Base-by-base conservation (phyloP, 2,797 vertebrate species). In the Nannoperca obscura region DNA sequence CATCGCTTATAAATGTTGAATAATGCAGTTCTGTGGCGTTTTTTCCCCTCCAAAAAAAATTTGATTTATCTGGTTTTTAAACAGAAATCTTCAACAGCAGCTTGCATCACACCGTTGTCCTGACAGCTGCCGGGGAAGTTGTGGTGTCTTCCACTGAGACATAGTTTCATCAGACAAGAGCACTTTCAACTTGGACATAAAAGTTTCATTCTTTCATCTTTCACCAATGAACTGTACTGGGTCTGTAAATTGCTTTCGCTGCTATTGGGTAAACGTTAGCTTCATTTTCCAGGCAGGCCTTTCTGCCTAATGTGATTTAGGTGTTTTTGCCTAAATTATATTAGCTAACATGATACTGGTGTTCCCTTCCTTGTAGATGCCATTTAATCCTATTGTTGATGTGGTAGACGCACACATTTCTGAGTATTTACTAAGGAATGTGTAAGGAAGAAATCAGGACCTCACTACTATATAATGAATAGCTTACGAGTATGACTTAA, bases 61-160 rank as follows among this genome's bases (percentile, higher is more conserved):
- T 20, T 0, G 55, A 69, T 71, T 50, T 68, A 38, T 85, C 49
- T 74, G 52, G 5, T 68, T 70, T 86, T 65, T 70, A 20, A 47
- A 59, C 22, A 74, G 77, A 84, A 83, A 74, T 71, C 74, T 82
- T 73, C 55, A 60, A 36, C 81, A 54, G 44, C 34, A 20, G 30
- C 47, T 92, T 89, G 83, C 86, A 53, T 89, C 86, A 90, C 49
- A 55, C 59, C 14, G 27, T 62, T 75, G 70, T 82, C 72, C 71
- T 79, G 77, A 74, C 74, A 72, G 78, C 71, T 72, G 64, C 69
- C 4, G 38, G 72, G 58, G 40, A 80, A 71, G 59, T 53, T 78
- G 38, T 61, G 59, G 54, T 50, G 72, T 82, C 78, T 77, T 78
- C 74, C 42, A 71, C 19, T 62, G 69, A 85, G 69, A 52, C 72